Conservation (phyloP, 2,113 vertebrate species). For the Ancistrus triradiatus region DNA sequence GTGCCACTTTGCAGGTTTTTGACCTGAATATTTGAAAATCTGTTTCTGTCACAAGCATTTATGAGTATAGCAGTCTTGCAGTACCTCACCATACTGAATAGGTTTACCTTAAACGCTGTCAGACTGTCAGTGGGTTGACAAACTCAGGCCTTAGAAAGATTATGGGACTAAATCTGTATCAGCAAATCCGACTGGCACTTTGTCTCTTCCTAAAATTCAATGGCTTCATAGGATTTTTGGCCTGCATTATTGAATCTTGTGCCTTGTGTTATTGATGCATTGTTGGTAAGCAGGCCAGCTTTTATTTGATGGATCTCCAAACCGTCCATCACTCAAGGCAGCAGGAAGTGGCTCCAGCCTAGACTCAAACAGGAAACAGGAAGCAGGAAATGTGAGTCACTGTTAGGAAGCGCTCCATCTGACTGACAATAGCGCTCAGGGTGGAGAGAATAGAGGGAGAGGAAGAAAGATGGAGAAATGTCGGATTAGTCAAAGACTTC, state of each 20-base stretch:
- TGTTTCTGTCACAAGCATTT: too few species aligned
- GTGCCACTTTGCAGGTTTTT: too few species aligned
- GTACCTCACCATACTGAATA: too few species aligned
- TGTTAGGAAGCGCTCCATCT: slow-evolving; percentile 61
- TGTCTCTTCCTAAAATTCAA: too few species aligned
- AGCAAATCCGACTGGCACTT: too few species aligned
- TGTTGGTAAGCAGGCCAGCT: slow-evolving; percentile 50
- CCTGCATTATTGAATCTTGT: neutral
- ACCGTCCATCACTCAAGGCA: slow-evolving; percentile 46
- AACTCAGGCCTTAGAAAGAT: too few species aligned
- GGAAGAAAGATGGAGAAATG: slow-evolving; percentile 8
- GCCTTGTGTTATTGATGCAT: neutral
- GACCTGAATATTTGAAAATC: too few species aligned
- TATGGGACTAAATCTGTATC: too few species aligned
- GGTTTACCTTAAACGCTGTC: too few species aligned
- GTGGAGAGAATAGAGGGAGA: slow-evolving; percentile 20
- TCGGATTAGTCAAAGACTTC: slow-evolving; percentile 9
- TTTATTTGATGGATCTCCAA: slow-evolving; percentile 41
- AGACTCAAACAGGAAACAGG: slow-evolving; percentile 69
- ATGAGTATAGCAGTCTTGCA: too few species aligned
- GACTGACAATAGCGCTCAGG: slow-evolving; percentile 57
- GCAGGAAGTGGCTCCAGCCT: slow-evolving; percentile 61
- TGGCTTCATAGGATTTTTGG: neutral
- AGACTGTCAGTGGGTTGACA: too few species aligned
- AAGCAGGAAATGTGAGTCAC: slow-evolving; percentile 55